These are phyloP conservation scores for Saccostrea glomerata DNA, from an alignment of 1,140 invertebrate genomes.

Conservation along the genomic window DNA sequence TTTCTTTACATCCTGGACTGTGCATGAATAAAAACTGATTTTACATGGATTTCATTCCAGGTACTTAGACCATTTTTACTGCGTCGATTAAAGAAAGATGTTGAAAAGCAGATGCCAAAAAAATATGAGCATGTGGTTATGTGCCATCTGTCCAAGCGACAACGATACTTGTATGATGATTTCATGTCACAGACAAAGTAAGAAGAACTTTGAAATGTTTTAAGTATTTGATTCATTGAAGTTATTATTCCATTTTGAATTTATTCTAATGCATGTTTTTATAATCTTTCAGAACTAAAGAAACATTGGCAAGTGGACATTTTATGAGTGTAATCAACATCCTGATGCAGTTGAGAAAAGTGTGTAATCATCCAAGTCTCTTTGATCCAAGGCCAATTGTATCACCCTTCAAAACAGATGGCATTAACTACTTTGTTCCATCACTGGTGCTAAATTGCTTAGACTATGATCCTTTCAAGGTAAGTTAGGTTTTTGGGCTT, in stretches of 20 bases:
- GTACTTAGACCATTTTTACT: constrained; percentile 98
- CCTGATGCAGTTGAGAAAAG: constrained; percentile 99
- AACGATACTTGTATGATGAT: constrained; percentile 98
- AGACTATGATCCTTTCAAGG: constrained; percentile 89
- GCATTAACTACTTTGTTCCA: constrained; percentile 84
- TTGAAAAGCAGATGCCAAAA: constrained; percentile 99
- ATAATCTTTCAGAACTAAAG: constrained; percentile 89
- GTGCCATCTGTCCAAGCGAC: constrained; percentile 97
- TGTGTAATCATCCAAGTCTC: constrained; percentile 99
- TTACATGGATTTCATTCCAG: constrained; percentile 79
- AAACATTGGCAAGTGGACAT: constrained; percentile 96
- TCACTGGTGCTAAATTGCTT: constrained; percentile 84
- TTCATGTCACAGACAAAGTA: constrained; percentile 99
- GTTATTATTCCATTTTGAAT: background rate
- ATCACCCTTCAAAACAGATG: constrained; percentile 95
- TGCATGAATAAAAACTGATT: background rate
- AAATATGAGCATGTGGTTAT: constrained; percentile 99
- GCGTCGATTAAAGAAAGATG: constrained; percentile 96
- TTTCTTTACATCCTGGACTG: background rate
- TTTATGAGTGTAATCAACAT: constrained; percentile 99
- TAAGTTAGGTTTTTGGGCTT: constrained; percentile 74
- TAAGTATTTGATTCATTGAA: background rate
- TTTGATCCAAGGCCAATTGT: constrained; percentile 97
- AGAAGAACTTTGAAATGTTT: constrained; percentile 74
- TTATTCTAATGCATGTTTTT: background rate